Evolutionary conservation across 92 coral and sea anemone genomes (phyloP).

Genomic region (Meandrina meandrites): DNA sequence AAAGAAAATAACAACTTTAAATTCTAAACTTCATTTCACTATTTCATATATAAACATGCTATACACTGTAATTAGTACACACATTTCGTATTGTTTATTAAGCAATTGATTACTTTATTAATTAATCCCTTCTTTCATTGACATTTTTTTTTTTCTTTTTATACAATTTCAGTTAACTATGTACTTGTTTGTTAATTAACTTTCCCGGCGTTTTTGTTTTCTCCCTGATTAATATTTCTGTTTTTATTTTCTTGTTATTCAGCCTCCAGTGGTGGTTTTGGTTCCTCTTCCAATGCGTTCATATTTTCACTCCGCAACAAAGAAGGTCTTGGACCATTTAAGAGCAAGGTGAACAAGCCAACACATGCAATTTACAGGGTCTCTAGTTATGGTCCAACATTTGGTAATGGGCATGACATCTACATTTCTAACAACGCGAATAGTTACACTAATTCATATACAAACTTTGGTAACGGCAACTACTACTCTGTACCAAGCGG

Average conservation of each 20-base stretch:
- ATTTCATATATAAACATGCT: no score
- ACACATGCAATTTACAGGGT: not conserved
- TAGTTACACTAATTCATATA: not conserved
- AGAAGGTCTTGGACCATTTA: slow-evolving; percentile 3
- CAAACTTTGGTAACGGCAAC: not conserved
- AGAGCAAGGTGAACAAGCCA: not conserved
- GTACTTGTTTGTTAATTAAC: no score
- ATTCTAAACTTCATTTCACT: no score
- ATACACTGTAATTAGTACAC: no score
- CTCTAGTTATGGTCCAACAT: not conserved
- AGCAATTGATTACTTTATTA: no score
- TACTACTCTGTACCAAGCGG: not conserved
- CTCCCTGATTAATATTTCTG: not conserved
- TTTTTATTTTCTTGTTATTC: not conserved
- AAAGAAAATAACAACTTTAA: no score
- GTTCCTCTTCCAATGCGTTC: not conserved
- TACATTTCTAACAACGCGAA: not conserved
- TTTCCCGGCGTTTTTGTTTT: no score
- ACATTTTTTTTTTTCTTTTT: no score
- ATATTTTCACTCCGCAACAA: slow-evolving; percentile 1
- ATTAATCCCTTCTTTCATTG: no score
- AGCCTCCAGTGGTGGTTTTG: not conserved
- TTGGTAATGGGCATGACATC: not conserved
- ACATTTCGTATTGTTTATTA: no score
- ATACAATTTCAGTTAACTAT: no score